Conservation (phyloP, 2,888 invertebrate genomes). For the Nowickia ferox region DNA sequence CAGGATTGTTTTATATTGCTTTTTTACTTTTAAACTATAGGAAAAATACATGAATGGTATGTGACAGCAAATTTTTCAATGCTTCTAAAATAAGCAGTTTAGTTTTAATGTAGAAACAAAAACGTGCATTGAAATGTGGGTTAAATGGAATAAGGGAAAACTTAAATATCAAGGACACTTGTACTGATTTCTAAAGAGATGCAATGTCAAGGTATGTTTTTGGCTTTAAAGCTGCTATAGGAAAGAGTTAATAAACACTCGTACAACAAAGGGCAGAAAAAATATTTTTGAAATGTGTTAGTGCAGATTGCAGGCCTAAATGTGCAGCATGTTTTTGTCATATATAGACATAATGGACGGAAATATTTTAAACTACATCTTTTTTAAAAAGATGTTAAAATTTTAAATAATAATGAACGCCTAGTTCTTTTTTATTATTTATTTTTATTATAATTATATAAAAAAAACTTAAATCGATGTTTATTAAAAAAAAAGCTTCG, state of each 20-base stretch:
- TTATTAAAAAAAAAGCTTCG: too few species aligned
- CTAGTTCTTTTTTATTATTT: too few species aligned
- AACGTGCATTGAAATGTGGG: background rate
- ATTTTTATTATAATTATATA: too few species aligned
- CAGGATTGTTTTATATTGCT: background rate
- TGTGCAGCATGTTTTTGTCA: too few species aligned
- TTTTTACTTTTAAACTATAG: background rate
- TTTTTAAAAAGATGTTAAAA: too few species aligned
- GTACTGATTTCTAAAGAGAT: background rate
- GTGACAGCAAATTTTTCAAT: background rate
- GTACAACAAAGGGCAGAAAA: background rate
- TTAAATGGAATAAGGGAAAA: background rate
- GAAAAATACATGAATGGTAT: background rate
- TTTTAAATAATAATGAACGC: too few species aligned
- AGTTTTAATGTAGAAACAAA: background rate
- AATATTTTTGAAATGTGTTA: too few species aligned
- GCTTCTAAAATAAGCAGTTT: background rate
- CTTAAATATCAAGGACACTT: slow-evolving; percentile 27
- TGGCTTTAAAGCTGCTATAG: background rate
- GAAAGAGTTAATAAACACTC: background rate
- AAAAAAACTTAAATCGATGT: too few species aligned
- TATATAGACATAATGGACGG: too few species aligned
- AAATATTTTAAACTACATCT: too few species aligned
- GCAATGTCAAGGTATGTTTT: slow-evolving; percentile 3
- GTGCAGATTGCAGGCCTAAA: too few species aligned